Base-by-base conservation (phyloP, 2,888 invertebrate genomes). In the Caenorhabditis virilis region DNA sequence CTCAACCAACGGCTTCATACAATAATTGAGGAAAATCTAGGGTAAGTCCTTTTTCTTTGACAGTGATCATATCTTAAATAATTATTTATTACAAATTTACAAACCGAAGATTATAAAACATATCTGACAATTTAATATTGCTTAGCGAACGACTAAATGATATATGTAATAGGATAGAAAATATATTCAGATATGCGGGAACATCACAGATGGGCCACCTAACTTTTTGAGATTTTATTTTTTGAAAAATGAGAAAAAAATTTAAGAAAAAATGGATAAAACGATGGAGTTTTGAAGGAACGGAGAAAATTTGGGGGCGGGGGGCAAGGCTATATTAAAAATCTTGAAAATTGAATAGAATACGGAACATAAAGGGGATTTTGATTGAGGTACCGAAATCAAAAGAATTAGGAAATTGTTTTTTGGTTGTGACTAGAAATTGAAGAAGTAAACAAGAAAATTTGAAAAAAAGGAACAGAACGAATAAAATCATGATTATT, bases 1-100 rank as follows among this genome's bases (percentile, higher is more conserved):
- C 49, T 67, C 27, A 72, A 69, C 47, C 57, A 62, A 47, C 49
- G 50, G 5, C 64, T 72, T 23, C 72, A 69, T 27, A 30, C 49
- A 27, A 59, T 69, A 0, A 56, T 67, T 20, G 72, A 72, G 36
- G 48, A 69, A 7, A 57, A 61, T 50, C 46, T 72, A 9, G 53
- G 59, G 72, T 69, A 18, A 26, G 68, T 68, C 48, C 15, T 42
- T 36, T 13, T 42, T 46, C 23, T 41, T 48, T 36, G 22, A 20
- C 20, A 18, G 6, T 7, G 16, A 20, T 39, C 13, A 20, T 20
- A 23, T 11, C 15, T 15, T 9, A 5, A 39, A 39, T 23, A 18
- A 42, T 15, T 20, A 23, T 42, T 42, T 42, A 23, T 42, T 15
- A 42, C 42, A 52, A 46, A 30, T 9, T 9, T 9, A 30, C 6